These are phyloP conservation scores for Invenusta paracnida DNA, from an alignment of 2,888 invertebrate species.

Conservation along the genomic window DNA sequence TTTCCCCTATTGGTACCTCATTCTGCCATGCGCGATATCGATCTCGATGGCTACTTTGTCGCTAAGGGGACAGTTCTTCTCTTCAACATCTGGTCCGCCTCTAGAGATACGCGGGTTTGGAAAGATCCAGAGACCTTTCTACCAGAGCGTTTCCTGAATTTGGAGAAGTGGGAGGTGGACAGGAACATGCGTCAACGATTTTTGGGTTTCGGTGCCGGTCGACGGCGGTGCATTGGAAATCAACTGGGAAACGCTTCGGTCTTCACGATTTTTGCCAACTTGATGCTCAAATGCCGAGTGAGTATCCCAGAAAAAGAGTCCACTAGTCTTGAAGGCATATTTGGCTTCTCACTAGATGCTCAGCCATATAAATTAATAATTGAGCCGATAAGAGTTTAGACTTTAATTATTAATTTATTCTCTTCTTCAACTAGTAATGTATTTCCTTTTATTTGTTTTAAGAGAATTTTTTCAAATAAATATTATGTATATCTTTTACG, in stretches of 20 bases:
- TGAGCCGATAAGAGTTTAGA: too few relatives aligned
- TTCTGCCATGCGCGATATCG: not conserved
- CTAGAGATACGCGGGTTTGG: not conserved
- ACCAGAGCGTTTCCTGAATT: conserved; percentile 1
- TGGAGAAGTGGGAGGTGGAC: not conserved
- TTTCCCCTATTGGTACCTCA: not conserved
- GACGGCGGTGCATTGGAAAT: not conserved
- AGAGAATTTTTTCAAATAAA: too few relatives aligned
- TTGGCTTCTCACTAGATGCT: not conserved
- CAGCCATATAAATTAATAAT: not conserved
- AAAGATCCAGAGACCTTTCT: conserved; percentile 12
- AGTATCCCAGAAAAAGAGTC: not conserved
- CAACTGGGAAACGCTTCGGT: not conserved
- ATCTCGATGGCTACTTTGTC: not conserved
- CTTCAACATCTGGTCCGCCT: conserved; percentile 31
- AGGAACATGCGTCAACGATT: not conserved
- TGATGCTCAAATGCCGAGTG: conserved; percentile 30
- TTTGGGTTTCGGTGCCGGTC: not conserved
- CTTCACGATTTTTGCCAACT: not conserved
- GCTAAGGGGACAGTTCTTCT: conserved; percentile 20
- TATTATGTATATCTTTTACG: too few relatives aligned
- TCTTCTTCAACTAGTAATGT: too few relatives aligned
- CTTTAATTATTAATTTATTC: too few relatives aligned
- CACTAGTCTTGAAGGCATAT: not conserved
- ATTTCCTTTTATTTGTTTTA: too few relatives aligned